Conservation (phyloP, 2,888 invertebrate species). For the Uropetala carovei region DNA sequence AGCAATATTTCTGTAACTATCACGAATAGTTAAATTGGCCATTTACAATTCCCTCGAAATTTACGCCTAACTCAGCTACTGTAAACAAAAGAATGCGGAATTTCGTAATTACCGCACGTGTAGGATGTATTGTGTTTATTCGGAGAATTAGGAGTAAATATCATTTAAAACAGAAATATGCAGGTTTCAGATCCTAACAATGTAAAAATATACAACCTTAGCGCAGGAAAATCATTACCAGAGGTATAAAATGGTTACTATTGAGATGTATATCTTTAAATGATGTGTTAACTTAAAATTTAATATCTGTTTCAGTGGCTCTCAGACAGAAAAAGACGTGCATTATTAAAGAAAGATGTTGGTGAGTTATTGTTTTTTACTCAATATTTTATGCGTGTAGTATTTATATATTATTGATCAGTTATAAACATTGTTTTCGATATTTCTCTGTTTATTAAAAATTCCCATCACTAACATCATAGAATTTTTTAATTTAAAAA, state of each 20-base stretch:
- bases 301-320: conserved; percentile 83
- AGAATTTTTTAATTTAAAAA: no score
- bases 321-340: conserved; percentile 88
- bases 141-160: not conserved
- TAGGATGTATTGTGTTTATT: not conserved
- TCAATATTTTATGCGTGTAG: not conserved
- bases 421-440: not conserved
- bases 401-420: no score
- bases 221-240: conserved; percentile 96
- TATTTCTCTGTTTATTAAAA: not conserved
- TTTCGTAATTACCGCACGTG: not conserved
- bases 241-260: conserved; percentile 84
- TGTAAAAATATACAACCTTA: conserved; percentile 98
- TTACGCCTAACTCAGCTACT: not conserved
- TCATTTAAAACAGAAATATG: conserved; percentile 78
- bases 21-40: not conserved
- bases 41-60: not conserved
- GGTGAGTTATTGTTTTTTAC: conserved; percentile 74
- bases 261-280: not conserved
- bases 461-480: not conserved
- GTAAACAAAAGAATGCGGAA: not conserved
- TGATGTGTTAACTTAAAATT: conserved; percentile 66
- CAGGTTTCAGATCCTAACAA: conserved; percentile 95
- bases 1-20: not conserved
- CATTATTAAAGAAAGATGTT: conserved; percentile 90